These are phyloP conservation scores for Coreius guichenoti DNA, from an alignment of 2,797 vertebrate species.

Conservation along the genomic window DNA sequence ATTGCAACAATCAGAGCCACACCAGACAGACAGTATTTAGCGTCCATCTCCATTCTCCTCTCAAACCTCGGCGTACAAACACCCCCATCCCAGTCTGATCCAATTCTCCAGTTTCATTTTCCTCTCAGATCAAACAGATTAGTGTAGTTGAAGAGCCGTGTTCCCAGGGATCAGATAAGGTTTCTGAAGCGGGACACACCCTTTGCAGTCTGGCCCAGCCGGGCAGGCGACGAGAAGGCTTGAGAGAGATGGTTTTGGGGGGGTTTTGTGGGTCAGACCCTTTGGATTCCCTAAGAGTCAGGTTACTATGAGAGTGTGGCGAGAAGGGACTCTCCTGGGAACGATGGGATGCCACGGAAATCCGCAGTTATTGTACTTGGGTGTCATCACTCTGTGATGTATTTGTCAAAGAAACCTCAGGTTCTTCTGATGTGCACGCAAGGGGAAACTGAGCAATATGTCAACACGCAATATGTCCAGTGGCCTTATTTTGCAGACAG, in stretches of 20 bases:
- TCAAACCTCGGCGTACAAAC: constrained; percentile 18
- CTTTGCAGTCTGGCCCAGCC: constrained; percentile 46
- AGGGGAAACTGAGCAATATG: constrained; percentile 2
- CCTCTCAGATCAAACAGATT: constrained; percentile 67
- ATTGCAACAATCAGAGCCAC: neutral
- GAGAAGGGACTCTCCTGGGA: constrained; percentile 39
- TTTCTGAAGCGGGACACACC: constrained; percentile 61
- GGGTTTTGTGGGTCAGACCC: constrained; percentile 51
- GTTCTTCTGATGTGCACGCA: neutral
- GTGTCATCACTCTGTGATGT: constrained; percentile 35
- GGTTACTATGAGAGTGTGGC: constrained; percentile 51
- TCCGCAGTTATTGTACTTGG: constrained; percentile 36
- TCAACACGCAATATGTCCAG: constrained; percentile 5
- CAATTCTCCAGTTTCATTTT: constrained; percentile 60
- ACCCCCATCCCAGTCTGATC: constrained; percentile 52
- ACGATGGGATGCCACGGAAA: constrained; percentile 13
- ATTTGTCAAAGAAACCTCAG: neutral
- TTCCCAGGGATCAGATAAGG: constrained; percentile 62
- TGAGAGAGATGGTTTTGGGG: constrained; percentile 30
- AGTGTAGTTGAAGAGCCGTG: constrained; percentile 48
- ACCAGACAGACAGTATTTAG: constrained; percentile 35
- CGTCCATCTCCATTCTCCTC: constrained; percentile 29
- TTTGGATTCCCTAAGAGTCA: constrained; percentile 52
- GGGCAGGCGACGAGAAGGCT: constrained; percentile 30
- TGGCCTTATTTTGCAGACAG: constrained; percentile 22